A percentile compares a stretch with the other conserved stretches of the same genome.
Conservation (phyloP, 64 coral and sea anemone genomes). For the Cladopsammia gracilis region DNA sequence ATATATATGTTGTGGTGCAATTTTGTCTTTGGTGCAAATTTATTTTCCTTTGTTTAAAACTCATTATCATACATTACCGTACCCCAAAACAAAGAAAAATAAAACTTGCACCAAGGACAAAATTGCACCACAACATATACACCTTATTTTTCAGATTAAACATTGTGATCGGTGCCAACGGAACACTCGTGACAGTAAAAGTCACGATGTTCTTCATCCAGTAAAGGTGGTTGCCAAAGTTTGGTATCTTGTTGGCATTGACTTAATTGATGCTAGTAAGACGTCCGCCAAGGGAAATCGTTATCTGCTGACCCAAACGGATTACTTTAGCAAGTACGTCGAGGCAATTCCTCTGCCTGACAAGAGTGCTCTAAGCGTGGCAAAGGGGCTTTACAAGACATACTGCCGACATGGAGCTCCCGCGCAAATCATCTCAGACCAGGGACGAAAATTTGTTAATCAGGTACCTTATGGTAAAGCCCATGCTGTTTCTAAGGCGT, state of each 20-base stretch:
- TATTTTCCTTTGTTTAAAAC: no score
- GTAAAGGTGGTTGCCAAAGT: conserved; percentile 43
- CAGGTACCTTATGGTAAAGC: conserved; percentile 20
- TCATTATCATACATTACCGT: no score
- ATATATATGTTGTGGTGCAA: no score
- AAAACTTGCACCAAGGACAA: no score
- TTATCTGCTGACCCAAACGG: conserved; percentile 48
- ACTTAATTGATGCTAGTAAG: conserved; percentile 57
- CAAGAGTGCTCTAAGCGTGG: conserved; percentile 32
- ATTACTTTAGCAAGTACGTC: conserved; percentile 73
- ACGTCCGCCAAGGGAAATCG: conserved; percentile 53
- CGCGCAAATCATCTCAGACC: conserved; percentile 45
- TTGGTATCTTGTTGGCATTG: conserved; percentile 72
- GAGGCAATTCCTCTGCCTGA: conserved; percentile 36
- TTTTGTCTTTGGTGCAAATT: no score
- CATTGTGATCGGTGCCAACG: conserved; percentile 75
- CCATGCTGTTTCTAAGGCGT: neutral
- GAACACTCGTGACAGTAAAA: conserved; percentile 51
- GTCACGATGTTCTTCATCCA: conserved; percentile 65
- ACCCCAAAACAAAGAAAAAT: no score
- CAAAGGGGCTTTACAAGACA: conserved; percentile 33
- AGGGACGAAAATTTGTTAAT: conserved; percentile 62
- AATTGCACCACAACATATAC: no score
- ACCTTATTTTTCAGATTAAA: no score
- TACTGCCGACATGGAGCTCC: conserved; percentile 49